These are phyloP conservation scores for Hydroisotoma schaefferi DNA, from an alignment of 2,888 invertebrate species.

Conservation along the genomic window DNA sequence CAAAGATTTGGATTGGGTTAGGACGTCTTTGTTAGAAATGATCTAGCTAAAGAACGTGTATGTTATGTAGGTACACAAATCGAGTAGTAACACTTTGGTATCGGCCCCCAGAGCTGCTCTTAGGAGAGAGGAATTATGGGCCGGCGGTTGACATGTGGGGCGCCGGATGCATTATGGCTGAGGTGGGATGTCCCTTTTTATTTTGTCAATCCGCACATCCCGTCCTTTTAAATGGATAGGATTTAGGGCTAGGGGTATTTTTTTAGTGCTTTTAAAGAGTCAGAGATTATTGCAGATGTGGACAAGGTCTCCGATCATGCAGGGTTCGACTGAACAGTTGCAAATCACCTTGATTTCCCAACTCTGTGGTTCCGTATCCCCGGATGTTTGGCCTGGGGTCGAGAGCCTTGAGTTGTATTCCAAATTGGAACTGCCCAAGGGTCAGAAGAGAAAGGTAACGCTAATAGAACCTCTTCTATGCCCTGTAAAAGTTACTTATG, in stretches of 20 bases:
- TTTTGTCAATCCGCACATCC: not conserved
- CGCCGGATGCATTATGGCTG: slow-evolving; percentile 99
- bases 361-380: slow-evolving; percentile 91
- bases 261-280: not conserved
- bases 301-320: slow-evolving; percentile 88
- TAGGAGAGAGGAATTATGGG: slow-evolving; percentile 89
- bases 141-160: slow-evolving; percentile 97
- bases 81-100: slow-evolving; percentile 89
- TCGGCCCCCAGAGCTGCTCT: slow-evolving; percentile 65
- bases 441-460: slow-evolving; percentile 71
- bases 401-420: slow-evolving; percentile 82
- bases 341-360: slow-evolving; percentile 92
- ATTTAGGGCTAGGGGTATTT: not conserved
- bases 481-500: not conserved
- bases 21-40: not conserved
- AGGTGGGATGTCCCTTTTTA: slow-evolving; percentile 53
- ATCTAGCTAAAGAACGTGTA: not conserved
- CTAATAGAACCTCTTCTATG: slow-evolving; percentile 8
- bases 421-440: slow-evolving; percentile 81
- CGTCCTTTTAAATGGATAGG: not conserved
- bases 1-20: slow-evolving; percentile 51
- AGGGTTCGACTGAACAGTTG: slow-evolving; percentile 94
- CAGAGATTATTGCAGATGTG: slow-evolving; percentile 66
- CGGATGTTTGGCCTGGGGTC: slow-evolving; percentile 90
- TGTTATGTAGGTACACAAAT: slow-evolving; percentile 78